Base-by-base conservation (phyloP, 2,888 invertebrate genomes). In the Aporophyla lueneburgensis region DNA sequence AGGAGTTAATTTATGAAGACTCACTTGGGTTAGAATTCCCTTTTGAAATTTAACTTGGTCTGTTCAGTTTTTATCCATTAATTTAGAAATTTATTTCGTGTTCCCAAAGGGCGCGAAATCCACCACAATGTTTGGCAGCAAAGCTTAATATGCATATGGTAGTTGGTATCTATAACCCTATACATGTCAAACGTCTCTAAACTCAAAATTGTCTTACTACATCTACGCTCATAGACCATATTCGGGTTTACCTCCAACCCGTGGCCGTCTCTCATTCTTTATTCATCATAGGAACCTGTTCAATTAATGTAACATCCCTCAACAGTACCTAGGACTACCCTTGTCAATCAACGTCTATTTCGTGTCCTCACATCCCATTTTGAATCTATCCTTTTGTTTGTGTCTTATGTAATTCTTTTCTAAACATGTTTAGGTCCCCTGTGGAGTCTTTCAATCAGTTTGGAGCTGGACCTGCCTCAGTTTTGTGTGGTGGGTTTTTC, bases 311-410 rank as follows among this genome's bases (percentile, higher is more conserved):
- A 69, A 88, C 89, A 88, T 78, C 85, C 77, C 79, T 84, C 81
- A 85, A 82, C 87, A 84, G 85, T 76, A 40, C 54, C 27, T 67
- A 33, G 16, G n/a, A 71, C 63, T 80, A 89, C 89, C 89, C 89
- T 87, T 89, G 85, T 89, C 89, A 89, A 89, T 89, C 89, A 89
- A 86, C 74, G 88, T 89, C 89, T 80, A 80, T 81, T 84, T 83
- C 70, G 74, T 73, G 78, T 83, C 81, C 76, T 80, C 81, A 76
- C 79, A 84, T 81, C 61, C 76, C 71, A 61, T 66, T 83, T 74
- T 67, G 59, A 72, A 84, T 80, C 74, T 80, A 81, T 83, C 69
- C 67, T 63, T 79, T 83, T 82, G 76, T 82, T 80, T 78, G 54
- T 53, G 63, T 76, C 74, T 66, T 73, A 40, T n/a, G 71, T 84